Conservation (phyloP, 2,113 vertebrate species). For the Xerus inauris region DNA sequence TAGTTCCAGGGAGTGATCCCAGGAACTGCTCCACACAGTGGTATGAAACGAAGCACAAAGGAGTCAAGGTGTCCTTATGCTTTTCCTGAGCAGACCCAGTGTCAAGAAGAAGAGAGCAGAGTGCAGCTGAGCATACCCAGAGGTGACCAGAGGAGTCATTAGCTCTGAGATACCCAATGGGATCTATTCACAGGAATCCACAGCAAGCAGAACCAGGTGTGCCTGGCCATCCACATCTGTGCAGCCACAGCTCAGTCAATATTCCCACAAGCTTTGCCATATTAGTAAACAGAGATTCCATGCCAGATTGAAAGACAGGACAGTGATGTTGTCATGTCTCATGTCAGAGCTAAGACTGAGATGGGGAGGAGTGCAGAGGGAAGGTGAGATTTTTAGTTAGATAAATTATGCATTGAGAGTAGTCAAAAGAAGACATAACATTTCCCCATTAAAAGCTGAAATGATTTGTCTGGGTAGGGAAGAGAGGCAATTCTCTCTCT, state of each 20-base stretch:
- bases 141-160: background rate
- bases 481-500: background rate
- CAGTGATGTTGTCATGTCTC: background rate
- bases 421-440: background rate
- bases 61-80: background rate
- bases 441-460: background rate
- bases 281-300: background rate
- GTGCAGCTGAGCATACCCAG: background rate
- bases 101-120: background rate
- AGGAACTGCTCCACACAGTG: accelerated
- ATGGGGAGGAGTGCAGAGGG: too few relatives aligned
- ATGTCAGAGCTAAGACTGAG: background rate
- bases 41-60: background rate
- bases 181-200: background rate
- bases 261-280: background rate
- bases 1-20: background rate
- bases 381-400: background rate
- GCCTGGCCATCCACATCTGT: too few relatives aligned
- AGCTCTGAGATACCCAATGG: too few relatives aligned
- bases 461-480: background rate
- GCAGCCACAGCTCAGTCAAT: background rate
- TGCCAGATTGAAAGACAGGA: background rate
- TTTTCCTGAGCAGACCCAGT: background rate
- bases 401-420: background rate
- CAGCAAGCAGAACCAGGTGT: background rate